phyloP scores from a whole-genome alignment of 2,888 invertebrate genomes.

The Drosophila leonis region DNA sequence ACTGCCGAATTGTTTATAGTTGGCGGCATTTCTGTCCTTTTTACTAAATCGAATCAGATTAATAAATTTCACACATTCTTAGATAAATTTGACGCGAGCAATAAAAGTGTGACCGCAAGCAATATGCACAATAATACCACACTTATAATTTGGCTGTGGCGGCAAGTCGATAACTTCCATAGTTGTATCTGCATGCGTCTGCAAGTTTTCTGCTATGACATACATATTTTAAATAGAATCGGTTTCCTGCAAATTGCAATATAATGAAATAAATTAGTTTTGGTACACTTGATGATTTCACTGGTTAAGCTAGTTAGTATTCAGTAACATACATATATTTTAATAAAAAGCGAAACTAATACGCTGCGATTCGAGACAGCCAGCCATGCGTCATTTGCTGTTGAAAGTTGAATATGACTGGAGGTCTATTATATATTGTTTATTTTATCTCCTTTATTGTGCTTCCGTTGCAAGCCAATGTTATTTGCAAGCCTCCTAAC shows the following conservation, averaged over 20 bases:
- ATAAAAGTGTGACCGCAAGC: constrained; percentile 27
- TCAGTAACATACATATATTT: background rate
- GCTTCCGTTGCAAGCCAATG: background rate
- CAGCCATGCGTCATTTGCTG: accelerated
- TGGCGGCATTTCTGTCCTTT: constrained; percentile 88
- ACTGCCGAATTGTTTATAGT: constrained; percentile 89
- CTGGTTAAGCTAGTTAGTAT: background rate
- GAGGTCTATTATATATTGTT: background rate
- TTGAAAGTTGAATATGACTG: constrained; percentile 16
- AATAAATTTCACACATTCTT: background rate
- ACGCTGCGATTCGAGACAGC: background rate
- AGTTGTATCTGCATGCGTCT: background rate
- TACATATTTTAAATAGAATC: background rate
- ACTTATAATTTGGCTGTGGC: constrained; percentile 7
- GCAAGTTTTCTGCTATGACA: background rate
- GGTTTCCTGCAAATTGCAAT: background rate
- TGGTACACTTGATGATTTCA: background rate
- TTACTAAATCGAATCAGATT: background rate
- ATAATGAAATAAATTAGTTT: background rate
- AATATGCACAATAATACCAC: background rate
- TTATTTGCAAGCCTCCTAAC: constrained; percentile 9
- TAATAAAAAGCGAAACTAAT: background rate
- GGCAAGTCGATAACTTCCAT: constrained; percentile 26
- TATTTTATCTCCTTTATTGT: constrained; percentile 6
- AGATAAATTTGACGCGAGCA: constrained; percentile 22